A percentile compares a stretch with the other conserved stretches of the same genome.
phyloP scores from a whole-genome alignment of 2,888 invertebrate genomes.

The Gibbula magus region DNA sequence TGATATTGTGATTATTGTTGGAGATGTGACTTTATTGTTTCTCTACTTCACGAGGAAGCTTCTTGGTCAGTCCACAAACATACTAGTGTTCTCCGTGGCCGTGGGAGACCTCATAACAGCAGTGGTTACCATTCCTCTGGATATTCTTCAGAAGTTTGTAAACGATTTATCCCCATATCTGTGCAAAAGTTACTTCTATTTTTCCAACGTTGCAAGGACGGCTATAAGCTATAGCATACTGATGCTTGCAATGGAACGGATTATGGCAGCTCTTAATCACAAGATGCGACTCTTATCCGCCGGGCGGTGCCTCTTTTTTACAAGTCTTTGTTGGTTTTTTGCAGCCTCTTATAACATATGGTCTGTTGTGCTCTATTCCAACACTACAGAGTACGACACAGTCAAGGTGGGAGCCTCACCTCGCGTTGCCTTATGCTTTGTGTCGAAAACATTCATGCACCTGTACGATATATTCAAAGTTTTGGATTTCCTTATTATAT shows the following conservation, averaged over 20 bases:
- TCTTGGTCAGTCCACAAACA: slow-evolving; percentile 63
- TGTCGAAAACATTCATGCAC: slow-evolving; percentile 53
- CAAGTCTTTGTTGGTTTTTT: slow-evolving; percentile 71
- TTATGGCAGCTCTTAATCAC: slow-evolving; percentile 40
- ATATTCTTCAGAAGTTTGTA: slow-evolving; percentile 43
- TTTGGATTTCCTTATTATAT: slow-evolving; percentile 58
- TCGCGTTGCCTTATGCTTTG: slow-evolving; percentile 45
- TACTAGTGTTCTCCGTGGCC: slow-evolving; percentile 65
- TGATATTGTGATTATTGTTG: slow-evolving; percentile 49
- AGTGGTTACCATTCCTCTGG: slow-evolving; percentile 50
- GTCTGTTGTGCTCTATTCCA: slow-evolving; percentile 64
- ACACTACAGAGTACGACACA: slow-evolving; percentile 32
- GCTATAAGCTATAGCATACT: slow-evolving; percentile 35
- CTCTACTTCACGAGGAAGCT: slow-evolving; percentile 57
- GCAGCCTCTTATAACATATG: slow-evolving; percentile 70
- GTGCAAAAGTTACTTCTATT: slow-evolving; percentile 57
- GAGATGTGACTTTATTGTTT: slow-evolving; percentile 53
- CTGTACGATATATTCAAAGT: slow-evolving; percentile 53
- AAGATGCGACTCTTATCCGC: slow-evolving; percentile 33
- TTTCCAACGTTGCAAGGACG: slow-evolving; percentile 49
- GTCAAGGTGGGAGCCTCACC: slow-evolving; percentile 8
- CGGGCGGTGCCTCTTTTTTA: slow-evolving; percentile 67
- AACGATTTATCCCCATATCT: slow-evolving; percentile 48
- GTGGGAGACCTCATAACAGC: slow-evolving; percentile 59
- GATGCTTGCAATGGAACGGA: slow-evolving; percentile 47